A percentile compares a stretch with the other conserved stretches of the same genome.
phyloP scores from a whole-genome alignment of 35 echinoderm and acorn worm species.

The Lytechinus pictus region DNA sequence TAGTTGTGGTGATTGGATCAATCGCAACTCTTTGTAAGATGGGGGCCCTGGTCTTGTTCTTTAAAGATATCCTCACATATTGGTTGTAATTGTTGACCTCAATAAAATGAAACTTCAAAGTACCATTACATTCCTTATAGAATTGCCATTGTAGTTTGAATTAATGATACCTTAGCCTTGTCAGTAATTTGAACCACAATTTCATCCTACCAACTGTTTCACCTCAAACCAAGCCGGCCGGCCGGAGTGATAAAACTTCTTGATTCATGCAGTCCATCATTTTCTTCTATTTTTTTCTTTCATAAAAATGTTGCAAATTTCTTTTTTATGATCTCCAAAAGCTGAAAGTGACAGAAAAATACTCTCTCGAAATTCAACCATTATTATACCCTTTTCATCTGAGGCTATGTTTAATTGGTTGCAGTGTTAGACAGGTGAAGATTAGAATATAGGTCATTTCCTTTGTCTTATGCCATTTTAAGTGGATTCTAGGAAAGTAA shows the following conservation, averaged over 20 bases:
- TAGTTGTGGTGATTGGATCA: no score
- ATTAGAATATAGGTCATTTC: not conserved
- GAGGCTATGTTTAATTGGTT: not conserved
- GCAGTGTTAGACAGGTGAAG: not conserved
- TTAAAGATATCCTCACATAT: no score
- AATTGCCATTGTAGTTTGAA: no score
- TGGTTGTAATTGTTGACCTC: no score
- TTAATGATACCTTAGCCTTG: no score
- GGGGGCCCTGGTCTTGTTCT: no score
- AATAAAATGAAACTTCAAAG: no score
- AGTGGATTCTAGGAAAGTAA: not conserved
- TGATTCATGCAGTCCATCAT: not conserved
- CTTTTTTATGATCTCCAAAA: not conserved
- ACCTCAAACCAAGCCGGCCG: not conserved
- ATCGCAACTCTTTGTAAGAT: no score
- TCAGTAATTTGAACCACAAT: no score
- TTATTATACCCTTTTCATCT: not conserved
- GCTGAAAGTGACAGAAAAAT: not conserved
- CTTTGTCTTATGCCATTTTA: not conserved
- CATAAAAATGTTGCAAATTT: not conserved
- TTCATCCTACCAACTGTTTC: no score
- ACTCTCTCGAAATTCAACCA: not conserved
- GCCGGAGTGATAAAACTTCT: not conserved
- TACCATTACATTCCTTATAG: no score
- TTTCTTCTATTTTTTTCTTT: not conserved